A percentile compares a stretch with the other conserved stretches of the same genome.
These are phyloP conservation scores for Monochamus alternatus DNA, from an alignment of 2,888 invertebrate genomes.

Conservation along the genomic window DNA sequence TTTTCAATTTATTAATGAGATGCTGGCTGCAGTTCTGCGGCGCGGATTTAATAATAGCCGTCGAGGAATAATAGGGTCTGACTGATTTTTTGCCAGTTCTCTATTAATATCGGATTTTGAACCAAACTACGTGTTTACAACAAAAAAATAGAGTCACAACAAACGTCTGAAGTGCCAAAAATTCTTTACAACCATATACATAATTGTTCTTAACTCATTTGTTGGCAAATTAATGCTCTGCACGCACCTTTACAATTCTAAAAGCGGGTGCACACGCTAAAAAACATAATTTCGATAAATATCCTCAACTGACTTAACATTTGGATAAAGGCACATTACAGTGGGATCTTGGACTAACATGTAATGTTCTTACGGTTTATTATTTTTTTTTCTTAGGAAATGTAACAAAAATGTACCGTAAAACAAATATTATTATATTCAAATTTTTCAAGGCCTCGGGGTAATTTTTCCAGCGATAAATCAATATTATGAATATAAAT, in stretches of 20 bases:
- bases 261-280: no score
- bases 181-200: no score
- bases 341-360: no score
- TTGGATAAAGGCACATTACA: no score
- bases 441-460: not conserved
- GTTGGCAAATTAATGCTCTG: no score
- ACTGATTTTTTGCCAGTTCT: not conserved
- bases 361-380: not conserved
- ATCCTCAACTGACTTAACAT: no score
- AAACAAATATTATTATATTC: not conserved
- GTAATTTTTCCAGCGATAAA: constrained; percentile 29
- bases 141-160: no score
- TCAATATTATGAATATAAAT: constrained; percentile 48
- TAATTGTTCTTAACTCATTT: no score
- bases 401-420: not conserved
- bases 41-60: constrained; percentile 13
- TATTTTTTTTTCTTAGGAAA: not conserved
- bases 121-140: no score
- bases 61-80: constrained; percentile 1
- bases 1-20: constrained; percentile 31
- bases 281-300: no score
- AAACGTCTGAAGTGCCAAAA: no score
- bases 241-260: no score
- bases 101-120: not conserved
- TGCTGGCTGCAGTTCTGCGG: constrained; percentile 13